phyloP scores from a whole-genome alignment of 2,888 invertebrate species.

The Harmothoe impar region DNA sequence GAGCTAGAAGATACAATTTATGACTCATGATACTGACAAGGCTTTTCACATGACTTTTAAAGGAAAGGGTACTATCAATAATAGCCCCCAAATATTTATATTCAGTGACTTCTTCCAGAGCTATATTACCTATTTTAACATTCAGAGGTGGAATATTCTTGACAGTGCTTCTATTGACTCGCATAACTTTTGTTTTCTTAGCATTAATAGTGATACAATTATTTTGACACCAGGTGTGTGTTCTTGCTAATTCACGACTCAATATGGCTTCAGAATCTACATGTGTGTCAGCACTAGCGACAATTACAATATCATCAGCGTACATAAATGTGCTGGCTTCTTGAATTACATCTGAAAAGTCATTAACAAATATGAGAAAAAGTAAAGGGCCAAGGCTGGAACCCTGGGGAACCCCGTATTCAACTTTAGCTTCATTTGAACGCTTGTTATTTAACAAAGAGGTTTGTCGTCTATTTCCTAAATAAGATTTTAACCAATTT shows the following conservation, averaged over 20 bases:
- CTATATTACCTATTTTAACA: too few species aligned
- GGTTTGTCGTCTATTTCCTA: background rate
- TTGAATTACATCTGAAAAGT: background rate
- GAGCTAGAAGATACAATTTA: too few species aligned
- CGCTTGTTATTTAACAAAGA: background rate
- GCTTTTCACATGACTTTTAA: too few species aligned
- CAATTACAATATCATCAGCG: background rate
- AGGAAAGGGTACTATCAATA: too few species aligned
- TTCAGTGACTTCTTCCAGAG: too few species aligned
- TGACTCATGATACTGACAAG: too few species aligned
- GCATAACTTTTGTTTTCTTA: background rate
- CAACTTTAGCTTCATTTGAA: background rate
- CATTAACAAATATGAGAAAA: background rate
- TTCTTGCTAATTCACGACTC: background rate
- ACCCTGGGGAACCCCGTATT: background rate
- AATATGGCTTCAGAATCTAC: background rate
- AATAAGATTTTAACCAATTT: background rate
- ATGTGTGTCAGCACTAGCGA: background rate
- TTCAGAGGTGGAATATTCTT: too few species aligned
- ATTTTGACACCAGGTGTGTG: background rate
- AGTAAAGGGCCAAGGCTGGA: background rate
- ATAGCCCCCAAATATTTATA: too few species aligned
- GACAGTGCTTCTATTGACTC: too few species aligned
- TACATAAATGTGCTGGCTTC: background rate
- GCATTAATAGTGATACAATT: background rate